Percentiles rank a stretch among this genome's conserved stretches.
These are phyloP conservation scores for Hypsopygia costalis DNA, from an alignment of 2,888 invertebrate species.

Conservation along the genomic window DNA sequence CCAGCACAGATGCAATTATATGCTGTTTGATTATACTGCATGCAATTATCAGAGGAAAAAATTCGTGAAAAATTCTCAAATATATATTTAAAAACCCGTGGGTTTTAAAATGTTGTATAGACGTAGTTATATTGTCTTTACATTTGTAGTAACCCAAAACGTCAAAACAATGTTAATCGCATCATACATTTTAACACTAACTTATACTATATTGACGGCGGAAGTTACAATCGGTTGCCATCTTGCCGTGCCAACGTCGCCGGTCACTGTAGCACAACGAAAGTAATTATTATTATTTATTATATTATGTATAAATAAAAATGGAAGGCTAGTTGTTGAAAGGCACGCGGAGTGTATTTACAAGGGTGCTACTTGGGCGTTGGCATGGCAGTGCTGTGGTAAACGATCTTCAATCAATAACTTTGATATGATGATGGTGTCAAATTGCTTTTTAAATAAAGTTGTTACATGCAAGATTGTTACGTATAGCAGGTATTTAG, in stretches of 20 bases:
- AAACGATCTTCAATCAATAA: slow-evolving; percentile 27
- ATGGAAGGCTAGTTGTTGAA: slow-evolving; percentile 21
- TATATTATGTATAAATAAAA: slow-evolving; percentile 8
- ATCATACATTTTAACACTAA: slow-evolving; percentile 31
- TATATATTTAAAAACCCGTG: no score
- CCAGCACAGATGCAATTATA: no score
- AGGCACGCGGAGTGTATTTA: slow-evolving; percentile 64
- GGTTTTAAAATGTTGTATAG: no score
- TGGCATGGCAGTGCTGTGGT: slow-evolving; percentile 56
- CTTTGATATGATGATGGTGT: neutral
- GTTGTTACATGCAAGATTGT: neutral
- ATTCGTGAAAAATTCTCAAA: no score
- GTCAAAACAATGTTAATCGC: slow-evolving; percentile 28
- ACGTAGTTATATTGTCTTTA: no score
- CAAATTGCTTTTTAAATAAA: slow-evolving; percentile 10
- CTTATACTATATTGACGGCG: slow-evolving; percentile 39
- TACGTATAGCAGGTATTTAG: no score
- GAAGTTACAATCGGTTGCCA: slow-evolving; percentile 44
- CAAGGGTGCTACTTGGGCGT: slow-evolving; percentile 50
- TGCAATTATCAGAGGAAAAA: no score
- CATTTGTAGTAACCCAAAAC: no score
- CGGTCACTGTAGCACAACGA: slow-evolving; percentile 66
- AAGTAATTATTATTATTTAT: slow-evolving; percentile 26
- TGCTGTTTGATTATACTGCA: no score
- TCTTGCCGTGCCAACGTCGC: slow-evolving; percentile 61